phyloP scores from a whole-genome alignment of 2,113 vertebrate genomes.

The Symphodus melops region DNA sequence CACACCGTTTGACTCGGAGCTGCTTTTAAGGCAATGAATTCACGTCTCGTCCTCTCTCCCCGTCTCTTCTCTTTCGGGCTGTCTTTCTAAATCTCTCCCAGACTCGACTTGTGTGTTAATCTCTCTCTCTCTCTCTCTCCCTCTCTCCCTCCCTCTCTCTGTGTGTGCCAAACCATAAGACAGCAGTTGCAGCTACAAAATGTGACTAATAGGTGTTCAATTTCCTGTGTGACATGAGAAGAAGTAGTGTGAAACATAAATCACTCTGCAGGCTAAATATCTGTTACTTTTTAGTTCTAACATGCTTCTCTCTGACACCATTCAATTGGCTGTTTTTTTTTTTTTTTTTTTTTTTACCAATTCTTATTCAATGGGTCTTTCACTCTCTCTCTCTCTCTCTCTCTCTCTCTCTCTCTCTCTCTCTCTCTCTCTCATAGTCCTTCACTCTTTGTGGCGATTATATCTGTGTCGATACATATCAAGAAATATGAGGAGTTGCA shows the following conservation, averaged over 20 bases:
- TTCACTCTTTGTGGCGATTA: neutral
- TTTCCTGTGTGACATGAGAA: slow-evolving; percentile 1
- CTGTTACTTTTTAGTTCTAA: neutral
- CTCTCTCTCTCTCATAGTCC: neutral
- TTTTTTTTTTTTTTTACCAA: too few species aligned
- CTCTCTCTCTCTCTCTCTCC: neutral
- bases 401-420: neutral
- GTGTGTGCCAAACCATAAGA: neutral
- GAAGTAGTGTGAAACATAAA: neutral
- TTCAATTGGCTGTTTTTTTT: neutral
- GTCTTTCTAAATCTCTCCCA: slow-evolving; percentile 45
- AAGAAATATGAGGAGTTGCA: slow-evolving; percentile 15
- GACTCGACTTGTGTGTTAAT: slow-evolving; percentile 19
- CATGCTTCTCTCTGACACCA: too few species aligned
- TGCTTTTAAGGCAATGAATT: slow-evolving; percentile 79
- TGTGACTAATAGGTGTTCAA: neutral
- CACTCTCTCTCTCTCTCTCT: neutral
- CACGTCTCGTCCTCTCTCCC: slow-evolving; percentile 56
- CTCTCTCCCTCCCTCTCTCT: neutral
- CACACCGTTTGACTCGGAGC: slow-evolving; percentile 66
- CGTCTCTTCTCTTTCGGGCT: slow-evolving; percentile 39
- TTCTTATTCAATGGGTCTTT: neutral
- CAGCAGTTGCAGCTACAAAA: neutral
- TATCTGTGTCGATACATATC: neutral
- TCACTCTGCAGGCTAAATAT: neutral